Evolutionary conservation across 2,113 vertebrate species (phyloP).

Genomic region (Sorex araneus): DNA sequence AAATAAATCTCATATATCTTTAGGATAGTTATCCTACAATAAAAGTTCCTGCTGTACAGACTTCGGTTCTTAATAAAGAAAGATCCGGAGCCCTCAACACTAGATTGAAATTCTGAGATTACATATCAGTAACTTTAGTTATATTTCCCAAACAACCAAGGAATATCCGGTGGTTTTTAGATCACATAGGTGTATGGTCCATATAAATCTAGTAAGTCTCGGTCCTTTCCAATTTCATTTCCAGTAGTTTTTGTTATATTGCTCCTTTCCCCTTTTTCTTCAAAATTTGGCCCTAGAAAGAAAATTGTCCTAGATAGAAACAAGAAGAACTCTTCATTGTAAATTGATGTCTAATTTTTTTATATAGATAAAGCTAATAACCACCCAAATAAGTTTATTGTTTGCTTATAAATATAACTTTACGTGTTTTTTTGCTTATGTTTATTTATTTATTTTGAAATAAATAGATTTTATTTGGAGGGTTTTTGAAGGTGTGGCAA

Average conservation of each 20-base stretch:
- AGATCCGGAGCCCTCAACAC: neutral
- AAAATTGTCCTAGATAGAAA: slow-evolving; percentile 29
- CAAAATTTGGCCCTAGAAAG: slow-evolving; percentile 3
- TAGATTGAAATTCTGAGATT: neutral
- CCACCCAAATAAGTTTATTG: slow-evolving; percentile 58
- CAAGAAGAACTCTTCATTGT: neutral
- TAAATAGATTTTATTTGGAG: too few relatives aligned
- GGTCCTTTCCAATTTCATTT: slow-evolving; percentile 60
- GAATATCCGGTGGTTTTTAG: neutral
- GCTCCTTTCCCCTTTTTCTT: slow-evolving; percentile 33
- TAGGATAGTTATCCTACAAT: neutral
- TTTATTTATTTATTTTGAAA: too few relatives aligned
- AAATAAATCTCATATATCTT: slow-evolving; percentile 7
- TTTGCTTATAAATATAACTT: slow-evolving; percentile 45
- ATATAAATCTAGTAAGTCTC: neutral
- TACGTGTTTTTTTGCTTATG: too few relatives aligned
- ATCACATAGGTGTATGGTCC: neutral
- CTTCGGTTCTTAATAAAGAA: neutral
- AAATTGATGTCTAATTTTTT: slow-evolving; percentile 62
- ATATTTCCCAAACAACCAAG: neutral
- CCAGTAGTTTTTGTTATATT: slow-evolving; percentile 57
- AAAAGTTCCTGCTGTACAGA: neutral
- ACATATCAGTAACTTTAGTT: neutral
- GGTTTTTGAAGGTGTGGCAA: too few relatives aligned
- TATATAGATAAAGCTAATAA: slow-evolving; percentile 67